These are phyloP conservation scores for Anas georgica DNA, from an alignment of 2,797 vertebrate genomes.

Conservation along the genomic window DNA sequence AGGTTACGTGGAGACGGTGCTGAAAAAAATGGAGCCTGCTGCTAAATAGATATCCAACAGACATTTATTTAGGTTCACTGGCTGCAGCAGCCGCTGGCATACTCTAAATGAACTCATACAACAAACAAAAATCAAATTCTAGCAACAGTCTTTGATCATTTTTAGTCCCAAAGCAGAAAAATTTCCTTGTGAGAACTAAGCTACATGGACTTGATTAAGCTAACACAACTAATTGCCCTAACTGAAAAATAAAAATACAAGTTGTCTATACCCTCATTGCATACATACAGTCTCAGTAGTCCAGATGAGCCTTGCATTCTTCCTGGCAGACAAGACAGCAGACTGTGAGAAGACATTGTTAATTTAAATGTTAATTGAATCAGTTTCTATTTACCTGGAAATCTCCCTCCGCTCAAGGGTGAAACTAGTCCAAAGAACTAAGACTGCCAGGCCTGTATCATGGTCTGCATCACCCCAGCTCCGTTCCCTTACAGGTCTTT, in stretches of 20 bases:
- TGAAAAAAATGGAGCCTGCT: conserved; percentile 52
- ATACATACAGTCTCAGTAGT: background rate
- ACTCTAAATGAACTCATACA: conserved; percentile 49
- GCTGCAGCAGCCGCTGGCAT: conserved; percentile 34
- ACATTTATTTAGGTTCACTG: conserved; percentile 59
- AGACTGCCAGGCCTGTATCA: background rate
- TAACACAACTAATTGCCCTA: conserved; percentile 29
- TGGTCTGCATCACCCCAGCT: background rate
- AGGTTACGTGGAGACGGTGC: conserved; percentile 21
- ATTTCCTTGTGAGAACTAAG: background rate
- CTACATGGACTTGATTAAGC: background rate
- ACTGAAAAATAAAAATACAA: background rate
- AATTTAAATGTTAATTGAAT: conserved; percentile 26
- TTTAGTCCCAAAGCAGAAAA: conserved; percentile 34
- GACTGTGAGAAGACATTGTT: background rate
- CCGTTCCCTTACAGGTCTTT: background rate
- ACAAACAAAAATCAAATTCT: conserved; percentile 52
- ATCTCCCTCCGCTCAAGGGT: background rate
- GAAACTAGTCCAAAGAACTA: background rate
- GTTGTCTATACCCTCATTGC: background rate
- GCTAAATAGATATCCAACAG: conserved; percentile 66
- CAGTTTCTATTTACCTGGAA: conserved; percentile 19
- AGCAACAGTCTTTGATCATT: conserved; percentile 38
- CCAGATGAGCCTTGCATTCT: background rate
- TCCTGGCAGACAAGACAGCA: background rate